Conservation (phyloP, 2,113 vertebrate genomes). For the Actenoides lindsayi region DNA sequence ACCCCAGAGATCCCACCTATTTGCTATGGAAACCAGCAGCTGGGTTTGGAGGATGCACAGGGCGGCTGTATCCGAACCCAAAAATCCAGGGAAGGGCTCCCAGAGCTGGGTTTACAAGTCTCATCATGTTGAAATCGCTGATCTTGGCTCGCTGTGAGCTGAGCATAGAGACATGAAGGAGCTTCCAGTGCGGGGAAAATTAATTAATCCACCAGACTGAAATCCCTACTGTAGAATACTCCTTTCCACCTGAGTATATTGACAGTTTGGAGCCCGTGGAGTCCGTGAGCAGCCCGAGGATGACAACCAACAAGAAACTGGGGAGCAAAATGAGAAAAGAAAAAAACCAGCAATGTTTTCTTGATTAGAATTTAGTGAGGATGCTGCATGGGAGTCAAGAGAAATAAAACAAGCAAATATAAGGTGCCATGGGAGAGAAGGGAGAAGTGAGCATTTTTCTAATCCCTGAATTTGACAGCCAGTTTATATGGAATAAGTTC, state of each 20-base stretch:
- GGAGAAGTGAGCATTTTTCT: not conserved
- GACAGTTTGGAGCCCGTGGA: not conserved
- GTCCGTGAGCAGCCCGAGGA: not conserved
- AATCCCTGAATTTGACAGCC: conserved; percentile 36
- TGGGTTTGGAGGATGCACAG: not conserved
- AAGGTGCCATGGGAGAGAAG: conserved; percentile 5
- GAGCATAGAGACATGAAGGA: not conserved
- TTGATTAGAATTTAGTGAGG: not conserved
- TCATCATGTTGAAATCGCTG: fast-evolving
- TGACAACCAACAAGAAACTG: not conserved
- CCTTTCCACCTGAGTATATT: not conserved
- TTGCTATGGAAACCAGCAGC: not conserved
- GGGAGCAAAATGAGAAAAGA: not conserved
- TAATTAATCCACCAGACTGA: not conserved
- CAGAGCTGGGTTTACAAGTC: not conserved
- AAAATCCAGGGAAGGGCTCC: fast-evolving
- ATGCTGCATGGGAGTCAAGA: not conserved
- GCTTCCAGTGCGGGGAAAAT: not conserved
- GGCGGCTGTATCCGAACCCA: fast-evolving
- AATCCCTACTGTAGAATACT: not conserved
- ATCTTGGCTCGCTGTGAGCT: not conserved
- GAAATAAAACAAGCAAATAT: conserved; percentile 21
- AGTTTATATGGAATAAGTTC: conserved; percentile 17
- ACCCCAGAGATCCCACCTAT: not conserved
- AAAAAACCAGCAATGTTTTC: not conserved